A percentile compares a stretch with the other conserved stretches of the same genome.
These are phyloP conservation scores for Anseranas semipalmata DNA, from an alignment of 2,113 vertebrate genomes.

Conservation along the genomic window DNA sequence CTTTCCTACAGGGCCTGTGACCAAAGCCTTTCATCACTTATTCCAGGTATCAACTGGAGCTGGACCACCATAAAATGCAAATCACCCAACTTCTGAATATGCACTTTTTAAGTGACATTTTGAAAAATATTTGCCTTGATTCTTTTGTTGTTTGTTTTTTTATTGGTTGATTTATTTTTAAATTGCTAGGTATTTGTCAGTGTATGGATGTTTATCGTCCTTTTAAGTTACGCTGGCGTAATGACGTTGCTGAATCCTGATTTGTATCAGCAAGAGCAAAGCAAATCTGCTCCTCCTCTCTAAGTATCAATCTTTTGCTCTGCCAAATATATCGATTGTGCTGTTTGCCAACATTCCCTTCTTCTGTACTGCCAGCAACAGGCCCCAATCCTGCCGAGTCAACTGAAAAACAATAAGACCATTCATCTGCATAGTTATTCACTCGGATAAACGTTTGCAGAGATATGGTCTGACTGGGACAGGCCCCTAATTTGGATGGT, in stretches of 20 bases:
- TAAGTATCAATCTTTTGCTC: neutral
- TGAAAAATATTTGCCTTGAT: neutral
- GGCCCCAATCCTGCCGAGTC: conserved; percentile 11
- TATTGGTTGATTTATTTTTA: neutral
- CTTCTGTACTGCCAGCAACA: conserved; percentile 2
- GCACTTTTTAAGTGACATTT: neutral
- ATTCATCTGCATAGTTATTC: conserved; percentile 57
- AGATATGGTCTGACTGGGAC: neutral
- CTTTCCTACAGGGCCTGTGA: neutral
- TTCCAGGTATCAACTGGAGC: neutral
- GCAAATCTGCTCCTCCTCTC: neutral
- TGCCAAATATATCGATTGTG: neutral
- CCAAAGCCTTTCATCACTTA: neutral
- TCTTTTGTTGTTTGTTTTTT: neutral
- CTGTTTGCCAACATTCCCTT: conserved; percentile 22
- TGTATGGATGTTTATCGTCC: neutral
- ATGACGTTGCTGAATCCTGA: neutral
- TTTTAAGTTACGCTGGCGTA: neutral
- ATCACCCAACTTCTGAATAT: neutral
- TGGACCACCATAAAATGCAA: neutral
- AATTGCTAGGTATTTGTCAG: neutral
- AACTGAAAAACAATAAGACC: conserved; percentile 34
- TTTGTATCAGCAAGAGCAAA: neutral
- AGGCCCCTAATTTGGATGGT: neutral
- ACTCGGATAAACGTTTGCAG: conserved; percentile 35